Base-by-base conservation (phyloP, 2,797 vertebrate species). In the Xenopus petersii region DNA sequence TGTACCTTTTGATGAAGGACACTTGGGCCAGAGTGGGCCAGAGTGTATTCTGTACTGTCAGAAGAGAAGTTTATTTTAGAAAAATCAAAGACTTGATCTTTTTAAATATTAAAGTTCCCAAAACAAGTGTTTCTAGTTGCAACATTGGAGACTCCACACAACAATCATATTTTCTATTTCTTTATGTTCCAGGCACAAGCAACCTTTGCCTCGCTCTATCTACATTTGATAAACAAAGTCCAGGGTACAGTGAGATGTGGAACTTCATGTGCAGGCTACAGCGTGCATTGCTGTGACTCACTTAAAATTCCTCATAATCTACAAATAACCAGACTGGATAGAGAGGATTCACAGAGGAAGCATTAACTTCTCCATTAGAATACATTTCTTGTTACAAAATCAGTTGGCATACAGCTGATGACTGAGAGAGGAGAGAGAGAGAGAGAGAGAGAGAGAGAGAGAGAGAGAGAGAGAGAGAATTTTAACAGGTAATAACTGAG, bases 241-340 rank as follows among this genome's bases (percentile, higher is more conserved):
- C 76, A 78, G 71, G 60, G 76, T 73, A 65, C 71, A 78, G 59
- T 10, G 65, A 69, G 66, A 78, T 73, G 70, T 78, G 70, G 70
- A 62, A 65, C 42, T 59, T 33, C n/a, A 12, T 58, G 10, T 24
- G 51, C 76, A 74, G 61, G 76, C 54, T 65, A 16, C 66, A 63
- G 46, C 76, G 70, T 70, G 71, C 58, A 73, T 69, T 59, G n/a
- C 46, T 51, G 21, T 78, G 66, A 78, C 10, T 73, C 76, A 78
- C 64, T 69, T 42, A 78, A 62, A 42, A 78, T 73, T 78, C 66
- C 66, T 69, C 42, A 51, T 12, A 26, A 21, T 12, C 12, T 68
- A 51, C 70, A 73, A 69, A 78, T 78, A 61, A 70, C 46, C 47
- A 60, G 71, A 59, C 46, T 64, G 60, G 24, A 26, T 64, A 51